Conservation (phyloP, 1,140 invertebrate genomes). For the Drosophila teissieri region DNA sequence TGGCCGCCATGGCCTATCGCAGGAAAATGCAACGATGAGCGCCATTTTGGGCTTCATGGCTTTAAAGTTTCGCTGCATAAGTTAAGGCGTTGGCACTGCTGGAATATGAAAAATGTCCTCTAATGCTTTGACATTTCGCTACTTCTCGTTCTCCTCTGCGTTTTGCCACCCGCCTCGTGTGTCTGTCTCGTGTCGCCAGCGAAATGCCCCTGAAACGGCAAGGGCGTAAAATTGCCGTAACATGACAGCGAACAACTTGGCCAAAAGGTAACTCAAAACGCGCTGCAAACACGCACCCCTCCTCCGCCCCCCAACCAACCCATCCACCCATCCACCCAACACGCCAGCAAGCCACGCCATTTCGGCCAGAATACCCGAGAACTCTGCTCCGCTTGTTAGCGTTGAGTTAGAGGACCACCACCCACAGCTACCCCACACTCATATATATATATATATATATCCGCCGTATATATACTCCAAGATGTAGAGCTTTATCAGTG, state of each 20-base stretch:
- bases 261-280: conserved; percentile 78
- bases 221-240: conserved; percentile 82
- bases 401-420: conserved; percentile 54
- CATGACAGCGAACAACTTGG: conserved; percentile 81
- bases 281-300: conserved; percentile 69
- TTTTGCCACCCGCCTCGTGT: conserved; percentile 1
- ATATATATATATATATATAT: conserved; percentile 6
- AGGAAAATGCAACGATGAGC: conserved; percentile 39
- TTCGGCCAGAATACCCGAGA: conserved; percentile 76
- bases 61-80: conserved; percentile 59
- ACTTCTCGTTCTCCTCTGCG: not conserved
- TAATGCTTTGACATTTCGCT: conserved; percentile 52
- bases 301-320: too few species aligned
- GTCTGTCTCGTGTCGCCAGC: conserved; percentile 52
- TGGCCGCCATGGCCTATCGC: not conserved
- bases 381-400: conserved; percentile 66
- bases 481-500: conserved; percentile 54
- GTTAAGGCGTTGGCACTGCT: conserved; percentile 48
- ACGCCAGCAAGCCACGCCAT: conserved; percentile 40
- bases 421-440: conserved; percentile 22
- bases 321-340: not conserved
- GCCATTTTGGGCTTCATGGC: conserved; percentile 28
- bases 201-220: conserved; percentile 67
- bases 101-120: conserved; percentile 50
- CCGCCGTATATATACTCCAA: not conserved